Evolutionary conservation across 2,113 vertebrate genomes (phyloP).

Genomic region (Thryonomys swinderianus): DNA sequence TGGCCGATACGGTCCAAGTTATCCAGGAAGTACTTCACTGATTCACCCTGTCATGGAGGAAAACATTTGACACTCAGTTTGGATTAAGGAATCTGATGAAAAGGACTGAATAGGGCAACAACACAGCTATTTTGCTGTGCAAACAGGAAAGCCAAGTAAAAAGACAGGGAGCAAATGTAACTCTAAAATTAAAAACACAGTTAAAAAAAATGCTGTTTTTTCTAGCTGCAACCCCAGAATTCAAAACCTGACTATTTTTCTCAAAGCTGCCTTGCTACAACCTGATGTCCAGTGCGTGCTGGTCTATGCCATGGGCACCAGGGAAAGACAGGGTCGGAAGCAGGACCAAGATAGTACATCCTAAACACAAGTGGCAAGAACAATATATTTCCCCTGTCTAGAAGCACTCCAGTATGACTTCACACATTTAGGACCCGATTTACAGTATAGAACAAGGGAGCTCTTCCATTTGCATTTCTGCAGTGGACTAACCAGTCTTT

Average conservation of each 20-base stretch:
- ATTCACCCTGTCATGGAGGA: constrained; percentile 92
- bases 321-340: background rate
- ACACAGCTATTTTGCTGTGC: background rate
- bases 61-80: constrained; percentile 52
- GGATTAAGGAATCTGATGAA: background rate
- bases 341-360: background rate
- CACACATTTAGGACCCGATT: background rate
- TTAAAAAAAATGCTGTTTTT: background rate
- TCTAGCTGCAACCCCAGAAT: background rate
- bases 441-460: background rate
- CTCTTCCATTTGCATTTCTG: background rate
- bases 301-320: background rate
- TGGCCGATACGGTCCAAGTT: constrained; percentile 98
- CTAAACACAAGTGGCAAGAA: background rate
- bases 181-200: background rate
- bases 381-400: background rate
- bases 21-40: constrained; percentile 98
- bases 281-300: rapidly evolving
- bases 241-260: background rate
- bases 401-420: too few species aligned
- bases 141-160: background rate
- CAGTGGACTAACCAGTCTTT: background rate
- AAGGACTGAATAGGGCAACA: background rate
- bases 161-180: too few species aligned
- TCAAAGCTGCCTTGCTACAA: background rate